phyloP scores from a whole-genome alignment of 2,113 vertebrate species.

The Cyanistes caeruleus region DNA sequence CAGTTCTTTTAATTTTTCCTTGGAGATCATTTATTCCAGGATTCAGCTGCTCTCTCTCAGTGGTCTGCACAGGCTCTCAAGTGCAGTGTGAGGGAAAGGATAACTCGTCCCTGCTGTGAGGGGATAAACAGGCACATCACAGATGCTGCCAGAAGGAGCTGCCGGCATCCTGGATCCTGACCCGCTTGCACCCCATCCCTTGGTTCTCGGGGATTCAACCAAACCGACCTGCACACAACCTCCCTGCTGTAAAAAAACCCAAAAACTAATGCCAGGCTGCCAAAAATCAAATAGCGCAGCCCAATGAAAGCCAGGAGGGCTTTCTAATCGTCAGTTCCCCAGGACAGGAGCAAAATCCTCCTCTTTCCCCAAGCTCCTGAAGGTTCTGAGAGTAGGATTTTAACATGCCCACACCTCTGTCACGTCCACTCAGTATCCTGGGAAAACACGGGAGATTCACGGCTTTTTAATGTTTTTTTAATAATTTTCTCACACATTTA shows the following conservation, averaged over 20 bases:
- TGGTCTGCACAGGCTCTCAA: not conserved
- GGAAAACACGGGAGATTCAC: not conserved
- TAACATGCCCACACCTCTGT: not conserved
- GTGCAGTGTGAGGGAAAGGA: not conserved
- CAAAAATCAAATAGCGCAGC: not conserved
- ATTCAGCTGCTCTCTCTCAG: not conserved
- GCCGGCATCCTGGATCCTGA: rapidly evolving
- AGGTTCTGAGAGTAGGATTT: not conserved
- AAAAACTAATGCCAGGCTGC: not conserved
- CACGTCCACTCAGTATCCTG: rapidly evolving
- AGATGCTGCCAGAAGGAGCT: not conserved
- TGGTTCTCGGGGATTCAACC: not conserved
- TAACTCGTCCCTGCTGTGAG: not conserved
- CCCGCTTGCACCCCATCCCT: not conserved
- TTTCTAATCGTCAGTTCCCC: not conserved
- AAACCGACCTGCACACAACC: rapidly evolving
- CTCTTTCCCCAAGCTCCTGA: not conserved
- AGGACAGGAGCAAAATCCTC: not conserved
- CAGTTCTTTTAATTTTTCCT: not conserved
- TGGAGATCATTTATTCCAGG: not conserved
- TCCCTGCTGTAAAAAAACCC: rapidly evolving
- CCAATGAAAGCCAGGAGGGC: not conserved
- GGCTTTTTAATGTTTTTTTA: not conserved
- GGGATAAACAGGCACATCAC: not conserved
- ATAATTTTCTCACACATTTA: not conserved